phyloP scores from a whole-genome alignment of 2,113 vertebrate species.

The Paramormyrops kingsleyae region DNA sequence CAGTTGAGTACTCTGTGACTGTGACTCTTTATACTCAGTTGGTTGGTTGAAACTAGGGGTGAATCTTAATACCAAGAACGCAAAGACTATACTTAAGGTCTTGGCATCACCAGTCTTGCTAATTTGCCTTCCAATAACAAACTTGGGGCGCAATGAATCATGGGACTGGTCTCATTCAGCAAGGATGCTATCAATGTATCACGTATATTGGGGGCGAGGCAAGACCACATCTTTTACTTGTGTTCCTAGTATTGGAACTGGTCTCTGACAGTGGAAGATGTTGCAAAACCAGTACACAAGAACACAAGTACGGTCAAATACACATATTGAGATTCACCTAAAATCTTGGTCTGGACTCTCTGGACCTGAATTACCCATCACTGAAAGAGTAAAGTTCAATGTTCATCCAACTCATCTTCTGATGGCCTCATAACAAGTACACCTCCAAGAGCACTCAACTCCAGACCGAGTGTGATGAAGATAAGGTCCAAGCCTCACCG shows the following conservation, averaged over 20 bases:
- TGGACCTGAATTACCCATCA: background rate
- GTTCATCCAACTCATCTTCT: background rate
- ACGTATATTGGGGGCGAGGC: background rate
- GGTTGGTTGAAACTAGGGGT: background rate
- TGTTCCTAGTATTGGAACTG: too few species aligned
- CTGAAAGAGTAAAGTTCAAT: background rate
- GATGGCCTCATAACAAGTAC: background rate
- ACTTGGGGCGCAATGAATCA: background rate
- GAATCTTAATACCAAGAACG: background rate
- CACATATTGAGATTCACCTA: background rate
- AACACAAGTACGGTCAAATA: background rate
- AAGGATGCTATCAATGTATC: background rate
- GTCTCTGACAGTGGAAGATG: too few species aligned
- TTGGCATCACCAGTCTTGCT: background rate
- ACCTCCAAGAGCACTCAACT: background rate
- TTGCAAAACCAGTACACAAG: background rate
- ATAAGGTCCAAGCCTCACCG: constrained; percentile 60
- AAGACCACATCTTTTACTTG: background rate
- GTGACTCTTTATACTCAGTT: background rate
- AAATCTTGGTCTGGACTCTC: background rate
- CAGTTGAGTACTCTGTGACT: too few species aligned
- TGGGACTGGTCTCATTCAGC: background rate
- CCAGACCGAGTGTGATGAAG: background rate
- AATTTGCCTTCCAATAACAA: background rate
- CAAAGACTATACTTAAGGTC: background rate